Base-by-base conservation (phyloP, 2,797 vertebrate genomes). In the Melanotaenia boesemani region DNA sequence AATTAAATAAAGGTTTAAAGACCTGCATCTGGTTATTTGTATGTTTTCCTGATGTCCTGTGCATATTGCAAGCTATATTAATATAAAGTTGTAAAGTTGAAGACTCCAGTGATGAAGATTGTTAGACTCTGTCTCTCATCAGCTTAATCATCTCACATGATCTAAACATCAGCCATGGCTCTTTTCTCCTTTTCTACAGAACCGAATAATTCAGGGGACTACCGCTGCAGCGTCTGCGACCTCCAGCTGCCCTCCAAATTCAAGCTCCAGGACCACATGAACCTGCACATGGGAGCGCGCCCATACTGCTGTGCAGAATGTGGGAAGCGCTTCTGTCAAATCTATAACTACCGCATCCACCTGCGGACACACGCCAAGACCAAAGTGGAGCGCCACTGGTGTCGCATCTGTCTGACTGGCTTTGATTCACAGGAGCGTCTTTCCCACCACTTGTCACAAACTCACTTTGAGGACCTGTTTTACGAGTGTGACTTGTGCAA, bases 401-500 rank as follows among this genome's bases (percentile, higher is more conserved):
- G 95, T 64, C 89, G 92, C 8, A 46, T 95, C 65, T 95, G 95
- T 48, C 72, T 77, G 12, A 77, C 1, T 16, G 24, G 1, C 32
- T 95, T 94, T 22, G 8, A 62, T 0, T 74, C 88, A 0, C 68
- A 86, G 71, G 74, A 82, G 6, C 70, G 70, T 7, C 77, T 95
- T 30, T 73, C 81, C 54, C 0, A 11, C 6, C 95, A 96, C 88
- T 75, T 93, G 79, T 72, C 90, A 0, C 76, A 7, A 2, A 89
- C 85, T 36, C 95, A 95, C 77, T 82, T 92, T 1, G 91, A 95
- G 81, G 77, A 90, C 0, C 28, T 91, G 83, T 95, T 95, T 79
- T 95, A 94, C n/a, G 94, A 96, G 84, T 96, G 95, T 41, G 95
- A 95, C 86, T 71, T 90, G 36, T 96, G 95, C 89, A 95, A 96